Conservation (phyloP, 1,140 invertebrate genomes). For the Drosophila nikananu region DNA sequence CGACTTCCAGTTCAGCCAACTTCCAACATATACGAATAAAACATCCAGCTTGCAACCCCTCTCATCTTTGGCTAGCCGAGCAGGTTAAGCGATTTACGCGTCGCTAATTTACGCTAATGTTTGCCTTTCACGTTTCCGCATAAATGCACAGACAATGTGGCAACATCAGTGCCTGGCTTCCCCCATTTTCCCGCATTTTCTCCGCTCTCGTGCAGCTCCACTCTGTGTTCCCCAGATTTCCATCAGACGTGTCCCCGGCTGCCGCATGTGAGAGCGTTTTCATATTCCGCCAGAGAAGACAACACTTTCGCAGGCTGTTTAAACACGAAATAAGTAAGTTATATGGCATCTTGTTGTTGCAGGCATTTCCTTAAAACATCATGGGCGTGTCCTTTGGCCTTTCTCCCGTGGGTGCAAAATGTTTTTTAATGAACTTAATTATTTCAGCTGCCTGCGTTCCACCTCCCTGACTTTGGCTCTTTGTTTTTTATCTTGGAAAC, state of each 20-base stretch:
- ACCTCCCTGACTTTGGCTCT: slow-evolving; percentile 23
- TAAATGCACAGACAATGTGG: slow-evolving; percentile 64
- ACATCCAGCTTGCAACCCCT: not conserved
- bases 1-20: slow-evolving; percentile 6
- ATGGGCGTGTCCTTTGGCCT: slow-evolving; percentile 15
- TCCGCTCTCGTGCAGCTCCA: not conserved
- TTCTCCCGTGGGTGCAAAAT: slow-evolving; percentile 37
- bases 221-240: slow-evolving; percentile 7
- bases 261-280: slow-evolving; percentile 52
- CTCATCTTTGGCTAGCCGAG: slow-evolving; percentile 15
- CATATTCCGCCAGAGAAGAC: slow-evolving; percentile 31
- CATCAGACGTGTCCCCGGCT: slow-evolving; percentile 20
- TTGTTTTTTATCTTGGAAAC: slow-evolving; percentile 13
- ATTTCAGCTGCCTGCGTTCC: slow-evolving; percentile 39
- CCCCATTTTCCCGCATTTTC: not conserved
- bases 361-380: slow-evolving; percentile 19
- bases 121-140: slow-evolving; percentile 79
- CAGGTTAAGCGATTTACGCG: slow-evolving; percentile 77
- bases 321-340: slow-evolving; percentile 81
- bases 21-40: not conserved
- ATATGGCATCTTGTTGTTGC: slow-evolving; percentile 48
- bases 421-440: slow-evolving; percentile 77
- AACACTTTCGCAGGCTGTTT: slow-evolving; percentile 69
- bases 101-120: slow-evolving; percentile 82
- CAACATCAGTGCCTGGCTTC: slow-evolving; percentile 24